A percentile compares a stretch with the other conserved stretches of the same genome.
Conservation (phyloP, 2,113 vertebrate species). For the Rostratula benghalensis region DNA sequence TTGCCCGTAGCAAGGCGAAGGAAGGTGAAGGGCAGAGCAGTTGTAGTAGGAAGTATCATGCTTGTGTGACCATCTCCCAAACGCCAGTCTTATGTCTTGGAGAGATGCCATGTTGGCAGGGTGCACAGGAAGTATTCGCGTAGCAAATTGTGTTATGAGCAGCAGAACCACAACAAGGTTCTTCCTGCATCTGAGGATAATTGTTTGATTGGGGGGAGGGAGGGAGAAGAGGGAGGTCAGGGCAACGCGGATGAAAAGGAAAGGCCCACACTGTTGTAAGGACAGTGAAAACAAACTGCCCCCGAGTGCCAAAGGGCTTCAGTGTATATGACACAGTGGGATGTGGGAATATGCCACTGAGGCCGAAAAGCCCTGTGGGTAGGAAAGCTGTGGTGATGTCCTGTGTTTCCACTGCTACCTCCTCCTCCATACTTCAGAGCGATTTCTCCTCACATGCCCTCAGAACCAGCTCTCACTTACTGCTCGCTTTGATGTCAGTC, state of each 20-base stretch:
- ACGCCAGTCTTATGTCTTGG: background rate
- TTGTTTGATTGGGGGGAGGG: background rate
- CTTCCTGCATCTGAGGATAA: conserved; percentile 61
- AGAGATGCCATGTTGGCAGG: conserved; percentile 31
- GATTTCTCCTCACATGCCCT: background rate
- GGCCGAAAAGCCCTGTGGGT: background rate
- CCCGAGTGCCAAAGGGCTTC: background rate
- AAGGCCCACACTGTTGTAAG: background rate
- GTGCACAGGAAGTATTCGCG: conserved; percentile 48
- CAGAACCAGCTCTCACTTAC: background rate
- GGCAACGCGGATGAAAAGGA: background rate
- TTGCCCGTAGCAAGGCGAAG: background rate
- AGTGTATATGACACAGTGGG: fast-evolving
- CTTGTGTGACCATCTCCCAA: conserved; percentile 33
- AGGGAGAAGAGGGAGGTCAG: conserved; percentile 15
- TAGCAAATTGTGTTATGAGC: conserved; percentile 63
- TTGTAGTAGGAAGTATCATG: conserved; percentile 21
- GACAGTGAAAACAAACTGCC: conserved; percentile 10
- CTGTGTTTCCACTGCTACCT: background rate
- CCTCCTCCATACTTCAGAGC: background rate
- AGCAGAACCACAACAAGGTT: conserved; percentile 56
- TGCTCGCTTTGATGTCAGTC: conserved; percentile 24
- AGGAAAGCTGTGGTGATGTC: background rate
- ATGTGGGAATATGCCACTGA: background rate
- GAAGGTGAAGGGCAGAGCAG: conserved; percentile 43